Evolutionary conservation across 2,888 invertebrate species (phyloP), one percentile per base, ranked within the genome.

Genomic region (Drosophila demipolita): DNA sequence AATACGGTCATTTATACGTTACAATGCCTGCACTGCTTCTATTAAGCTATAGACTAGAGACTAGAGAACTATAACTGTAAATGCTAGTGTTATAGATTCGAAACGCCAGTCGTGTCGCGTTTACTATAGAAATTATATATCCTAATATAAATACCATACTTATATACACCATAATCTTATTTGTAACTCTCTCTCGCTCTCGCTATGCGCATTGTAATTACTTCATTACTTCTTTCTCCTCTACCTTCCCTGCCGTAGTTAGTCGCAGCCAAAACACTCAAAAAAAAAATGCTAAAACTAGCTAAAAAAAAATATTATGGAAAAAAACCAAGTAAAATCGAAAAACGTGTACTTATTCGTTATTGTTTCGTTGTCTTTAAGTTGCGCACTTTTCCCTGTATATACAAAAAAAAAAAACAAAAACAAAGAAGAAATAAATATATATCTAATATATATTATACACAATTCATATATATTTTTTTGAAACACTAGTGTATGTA

Each of bases 301-400:
- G 83, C 69, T 78, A 77, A 70, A 82, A 69, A 17, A 42, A 42
- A 20, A 42, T 20, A 4, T n/a, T n/a, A 40, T n/a, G 40, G 8
- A 20, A 40, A n/a, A 45, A 23, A 23, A 15, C 2, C 45, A 38
- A 55, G 38, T 55, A 29, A 38, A 55, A 40, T 80, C 70, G 78
- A 80, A 80, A 87, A 82, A 75, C 69, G 72, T 85, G 85, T 85
- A 85, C 85, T 85, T 85, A 85, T 82, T 87, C 69, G 80, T 87
- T 80, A 78, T 78, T 75, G 77, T 83, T 83, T 73, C 59, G 49
- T 82, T 20, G 73, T 78, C 53, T 70, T 81, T 82, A 83, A 82
- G 82, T 83, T 78, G 70, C 65, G 69, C 83, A 65, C 59, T 59
- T 58, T 58, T 57, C 67, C 58, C 63, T 75, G 58, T 69, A 66